Conservation (phyloP, 1,140 invertebrate species). For the Drosophila ficusphila region DNA sequence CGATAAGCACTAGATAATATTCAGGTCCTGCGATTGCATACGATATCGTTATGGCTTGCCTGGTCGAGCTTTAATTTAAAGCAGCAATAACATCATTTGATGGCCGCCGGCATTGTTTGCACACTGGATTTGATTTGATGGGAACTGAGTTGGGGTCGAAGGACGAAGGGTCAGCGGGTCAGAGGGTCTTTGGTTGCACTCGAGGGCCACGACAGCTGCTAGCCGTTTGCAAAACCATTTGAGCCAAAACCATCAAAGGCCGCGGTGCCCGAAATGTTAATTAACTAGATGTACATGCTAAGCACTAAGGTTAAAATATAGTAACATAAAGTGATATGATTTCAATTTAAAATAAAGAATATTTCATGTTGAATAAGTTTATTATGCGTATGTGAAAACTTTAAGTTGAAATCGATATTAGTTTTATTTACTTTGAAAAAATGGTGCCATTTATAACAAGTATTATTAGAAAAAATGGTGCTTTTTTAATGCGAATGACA, state of each 20-base stretch:
- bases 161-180: background rate
- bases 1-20: constrained; percentile 76
- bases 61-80: constrained; percentile 50
- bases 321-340: background rate
- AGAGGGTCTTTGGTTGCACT: background rate
- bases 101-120: background rate
- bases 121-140: background rate
- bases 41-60: background rate
- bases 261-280: background rate
- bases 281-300: background rate
- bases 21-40: constrained; percentile 28
- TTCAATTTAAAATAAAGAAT: no score
- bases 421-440: no score
- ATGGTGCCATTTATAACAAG: no score
- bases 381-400: no score
- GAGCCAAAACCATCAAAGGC: background rate
- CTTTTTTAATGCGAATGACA: background rate
- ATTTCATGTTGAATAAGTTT: no score
- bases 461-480: background rate
- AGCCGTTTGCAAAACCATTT: constrained; percentile 1
- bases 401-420: no score
- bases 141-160: background rate
- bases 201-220: constrained; percentile 2
- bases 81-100: constrained; percentile 19
- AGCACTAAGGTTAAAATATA: background rate